Evolutionary conservation across 2,888 invertebrate genomes (phyloP).

Genomic region (Sminthurides aquaticus): DNA sequence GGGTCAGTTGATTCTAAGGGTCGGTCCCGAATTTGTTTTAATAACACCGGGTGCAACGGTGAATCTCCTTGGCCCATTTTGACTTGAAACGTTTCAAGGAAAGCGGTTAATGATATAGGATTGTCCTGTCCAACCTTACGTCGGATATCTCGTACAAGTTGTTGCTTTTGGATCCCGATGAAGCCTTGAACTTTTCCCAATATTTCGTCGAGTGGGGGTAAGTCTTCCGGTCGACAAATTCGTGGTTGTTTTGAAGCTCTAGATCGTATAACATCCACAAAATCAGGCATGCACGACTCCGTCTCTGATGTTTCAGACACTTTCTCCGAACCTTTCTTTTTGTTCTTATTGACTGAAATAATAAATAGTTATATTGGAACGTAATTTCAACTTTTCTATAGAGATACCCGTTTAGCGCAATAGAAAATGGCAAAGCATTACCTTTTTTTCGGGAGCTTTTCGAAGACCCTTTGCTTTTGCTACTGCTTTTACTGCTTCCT

Average conservation of each 20-base stretch:
- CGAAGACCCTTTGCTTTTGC: too few species aligned
- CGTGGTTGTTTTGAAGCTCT: too few species aligned
- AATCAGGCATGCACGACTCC: background rate
- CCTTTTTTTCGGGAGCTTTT: too few species aligned
- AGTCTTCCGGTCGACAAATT: background rate
- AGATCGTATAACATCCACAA: background rate
- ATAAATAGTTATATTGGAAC: background rate
- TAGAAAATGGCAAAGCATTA: too few species aligned
- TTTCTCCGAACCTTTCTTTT: background rate
- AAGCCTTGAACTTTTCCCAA: background rate
- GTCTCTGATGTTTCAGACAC: background rate
- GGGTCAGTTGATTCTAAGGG: background rate
- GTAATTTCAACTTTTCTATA: background rate
- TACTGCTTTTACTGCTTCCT: slow-evolving; percentile 9
- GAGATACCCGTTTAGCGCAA: too few species aligned
- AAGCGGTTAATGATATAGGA: background rate
- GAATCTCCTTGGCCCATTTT: background rate
- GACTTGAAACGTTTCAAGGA: background rate
- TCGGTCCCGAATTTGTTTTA: slow-evolving; percentile 27
- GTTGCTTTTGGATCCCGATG: background rate
- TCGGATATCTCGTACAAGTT: background rate
- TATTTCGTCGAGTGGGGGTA: background rate
- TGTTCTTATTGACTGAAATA: background rate
- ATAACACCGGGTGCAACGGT: slow-evolving; percentile 27
- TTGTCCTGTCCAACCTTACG: background rate